Conservation (phyloP, 2,888 invertebrate species). For the Alviniconcha strummeri region DNA sequence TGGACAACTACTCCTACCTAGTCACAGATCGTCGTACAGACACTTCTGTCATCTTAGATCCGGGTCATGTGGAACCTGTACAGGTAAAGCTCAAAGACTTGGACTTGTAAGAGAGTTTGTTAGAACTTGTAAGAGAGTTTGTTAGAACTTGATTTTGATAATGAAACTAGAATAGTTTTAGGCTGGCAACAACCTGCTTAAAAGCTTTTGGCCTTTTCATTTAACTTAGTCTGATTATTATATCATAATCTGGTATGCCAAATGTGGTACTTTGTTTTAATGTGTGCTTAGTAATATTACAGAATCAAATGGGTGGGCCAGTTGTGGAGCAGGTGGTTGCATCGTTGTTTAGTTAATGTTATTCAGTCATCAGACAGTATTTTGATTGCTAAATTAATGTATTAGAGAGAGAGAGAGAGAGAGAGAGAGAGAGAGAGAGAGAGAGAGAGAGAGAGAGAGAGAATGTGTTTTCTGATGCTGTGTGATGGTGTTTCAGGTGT, state of each 20-base stretch:
- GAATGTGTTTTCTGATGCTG: neutral
- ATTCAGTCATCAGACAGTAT: neutral
- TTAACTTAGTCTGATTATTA: neutral
- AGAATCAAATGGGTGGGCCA: no score
- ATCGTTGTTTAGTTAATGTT: neutral
- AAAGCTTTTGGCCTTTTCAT: no score
- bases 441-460: no score
- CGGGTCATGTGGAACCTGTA: constrained; percentile 68
- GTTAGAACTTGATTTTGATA: neutral
- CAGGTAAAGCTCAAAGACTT: constrained; percentile 48
- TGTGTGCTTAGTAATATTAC: neutral
- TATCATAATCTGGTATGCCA: neutral
- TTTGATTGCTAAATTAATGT: neutral
- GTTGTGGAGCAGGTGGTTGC: neutral
- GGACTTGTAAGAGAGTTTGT: neutral
- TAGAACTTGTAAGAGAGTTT: neutral
- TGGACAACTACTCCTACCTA: constrained; percentile 70
- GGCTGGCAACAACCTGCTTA: neutral
- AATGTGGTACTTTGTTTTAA: neutral
- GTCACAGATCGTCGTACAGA: constrained; percentile 61
- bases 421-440: no score
- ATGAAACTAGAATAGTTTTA: neutral
- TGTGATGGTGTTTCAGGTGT: constrained; percentile 49
- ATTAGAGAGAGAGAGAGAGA: neutral
- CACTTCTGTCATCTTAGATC: constrained; percentile 67